Evolutionary conservation across 1,140 invertebrate species (phyloP), one percentile per base, ranked within the genome.

Genomic region (Bombus confusus): DNA sequence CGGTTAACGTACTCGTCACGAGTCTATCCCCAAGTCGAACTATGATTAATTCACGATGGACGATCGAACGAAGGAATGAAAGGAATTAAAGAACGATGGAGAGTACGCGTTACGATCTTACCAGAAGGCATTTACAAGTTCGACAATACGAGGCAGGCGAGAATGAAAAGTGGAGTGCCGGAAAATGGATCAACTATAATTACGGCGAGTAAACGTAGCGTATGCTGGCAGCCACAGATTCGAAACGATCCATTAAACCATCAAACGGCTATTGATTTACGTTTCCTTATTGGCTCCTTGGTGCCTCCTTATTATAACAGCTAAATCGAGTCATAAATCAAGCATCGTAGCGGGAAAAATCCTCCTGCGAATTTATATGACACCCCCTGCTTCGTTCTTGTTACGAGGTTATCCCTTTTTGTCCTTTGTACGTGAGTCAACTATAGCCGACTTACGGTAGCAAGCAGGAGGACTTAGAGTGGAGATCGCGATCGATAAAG

Each of bases 201-300:
- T 88, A 80, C 13, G 52, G 57, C 28, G 86, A 81, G 69, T 75
- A 84, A 75, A 75, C 66, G 83, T 64, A 31, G 57, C 64, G 62
- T 43, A 78, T 73, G 73, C 72, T 64, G 34, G 34, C 82, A 74
- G n/a, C 47, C 47, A 22, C 47, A 52, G 47, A 52, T 52, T 8
- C 62, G 64, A 83, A 90, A 81, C 88, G 80, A 90, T 84, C 68
- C 77, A 90, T 89, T 90, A 86, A 90, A 69, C 52, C 77, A 90
- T 89, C 85, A 90, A 80, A 87, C 71, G 78, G 64, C 47, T 76
- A 72, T 89, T 90, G 88, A 89, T 89, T 89, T 89, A 89, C 84
- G 85, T 86, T 86, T 90, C 68, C 80, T 86, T 68, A 69, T 76
- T 81, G 59, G 78, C 80, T 86, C 52, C 47, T 79, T 73, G 18